Evolutionary conservation across 2,888 invertebrate genomes (phyloP), one percentile per base, ranked within the genome.

Genomic region (Ephialtes manifestator): DNA sequence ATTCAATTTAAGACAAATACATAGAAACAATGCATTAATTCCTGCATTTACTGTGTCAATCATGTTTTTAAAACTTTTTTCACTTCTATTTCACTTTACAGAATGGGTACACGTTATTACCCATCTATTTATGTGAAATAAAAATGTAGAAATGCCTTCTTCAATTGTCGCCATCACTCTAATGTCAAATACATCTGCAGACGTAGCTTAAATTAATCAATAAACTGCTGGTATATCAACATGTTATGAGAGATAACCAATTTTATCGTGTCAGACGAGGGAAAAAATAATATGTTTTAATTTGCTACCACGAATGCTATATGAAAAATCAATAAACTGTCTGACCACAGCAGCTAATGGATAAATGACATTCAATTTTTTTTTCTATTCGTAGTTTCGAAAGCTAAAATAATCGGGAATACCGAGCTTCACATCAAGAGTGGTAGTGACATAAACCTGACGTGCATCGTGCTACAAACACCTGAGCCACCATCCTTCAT

Each of bases 391-490:
- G 71, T 96, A 98, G 98, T 98, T 93, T 98, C 98, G 90, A 97
- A 97, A 94, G 98, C 98, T 89, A 97, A 97, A 95, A 98, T 98
- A 93, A 95, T 97, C 93, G 97, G 97, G 63, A 97, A 97, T 92
- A 96, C 97, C 46, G 98, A 98, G 95, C 95, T 98, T 93, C 97
- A 97, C 95, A 97, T 98, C 94, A 97, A 97, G 94, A 97, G 97
- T 92, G 98, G 98, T 90, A 98, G 97, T 93, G 98, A 98, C 95
- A 98, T 98, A 95, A 98, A 98, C 95, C 96, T 98, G 94, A 98
- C 98, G 91, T 98, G 98, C 95, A 96, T 97, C 92, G 97, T 97
- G 86, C 96, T 97, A 91, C 96, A 98, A 95, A 97, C 97, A 85
- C 97, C 97, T 46, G 97, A 97, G 92, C 97, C 97, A 65, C 97